These are phyloP conservation scores for Nyctalus aviator DNA, from an alignment of 2,797 vertebrate genomes.

Conservation along the genomic window DNA sequence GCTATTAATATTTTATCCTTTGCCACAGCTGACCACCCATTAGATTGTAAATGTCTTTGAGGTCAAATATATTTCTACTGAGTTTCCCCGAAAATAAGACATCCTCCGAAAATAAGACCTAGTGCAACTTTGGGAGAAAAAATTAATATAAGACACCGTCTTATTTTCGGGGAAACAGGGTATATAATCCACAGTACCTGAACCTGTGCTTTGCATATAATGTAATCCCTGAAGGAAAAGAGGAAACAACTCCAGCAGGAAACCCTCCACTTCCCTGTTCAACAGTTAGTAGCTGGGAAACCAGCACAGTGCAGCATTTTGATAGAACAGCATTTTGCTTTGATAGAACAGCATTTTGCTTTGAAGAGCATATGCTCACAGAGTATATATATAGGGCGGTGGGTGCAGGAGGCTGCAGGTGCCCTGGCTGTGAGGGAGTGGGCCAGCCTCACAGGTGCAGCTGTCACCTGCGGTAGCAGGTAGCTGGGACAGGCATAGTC, in stretches of 20 bases:
- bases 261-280: not conserved
- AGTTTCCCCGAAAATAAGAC: no score
- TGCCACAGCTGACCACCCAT: no score
- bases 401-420: not conserved
- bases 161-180: no score
- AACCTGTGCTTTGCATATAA: not conserved
- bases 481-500: conserved; percentile 38
- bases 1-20: not conserved
- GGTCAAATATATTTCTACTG: not conserved
- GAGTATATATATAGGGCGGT: not conserved
- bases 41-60: not conserved
- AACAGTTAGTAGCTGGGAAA: not conserved
- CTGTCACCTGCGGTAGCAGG: conserved; percentile 42
- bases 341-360: not conserved
- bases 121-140: no score
- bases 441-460: conserved; percentile 62
- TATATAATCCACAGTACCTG: not conserved
- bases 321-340: no score
- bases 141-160: no score
- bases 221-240: not conserved
- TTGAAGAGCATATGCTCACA: not conserved
- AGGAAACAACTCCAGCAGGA: not conserved
- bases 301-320: not conserved
- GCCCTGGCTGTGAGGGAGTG: not conserved
- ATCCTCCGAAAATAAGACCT: no score